phyloP scores from a whole-genome alignment of 1,140 invertebrate species.

The Yoshiicerus persimilis region DNA sequence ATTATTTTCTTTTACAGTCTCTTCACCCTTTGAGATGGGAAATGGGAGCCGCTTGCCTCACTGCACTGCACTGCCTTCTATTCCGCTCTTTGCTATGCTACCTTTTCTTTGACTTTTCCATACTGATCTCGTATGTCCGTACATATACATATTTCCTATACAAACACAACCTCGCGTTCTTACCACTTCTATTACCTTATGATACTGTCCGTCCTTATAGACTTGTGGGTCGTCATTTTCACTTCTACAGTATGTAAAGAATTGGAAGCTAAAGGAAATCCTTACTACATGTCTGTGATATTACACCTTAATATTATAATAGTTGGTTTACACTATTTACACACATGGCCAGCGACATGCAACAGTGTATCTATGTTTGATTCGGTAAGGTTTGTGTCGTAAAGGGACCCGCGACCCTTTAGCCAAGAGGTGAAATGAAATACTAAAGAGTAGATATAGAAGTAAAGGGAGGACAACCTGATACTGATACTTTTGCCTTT shows the following conservation, averaged over 20 bases:
- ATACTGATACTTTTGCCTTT: background rate
- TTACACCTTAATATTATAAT: too few species aligned
- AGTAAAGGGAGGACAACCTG: background rate
- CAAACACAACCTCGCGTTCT: background rate
- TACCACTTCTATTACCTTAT: background rate
- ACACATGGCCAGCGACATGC: background rate
- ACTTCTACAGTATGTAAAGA: too few species aligned
- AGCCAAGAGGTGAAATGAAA: background rate
- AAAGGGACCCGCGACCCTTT: background rate
- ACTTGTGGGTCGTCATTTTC: background rate
- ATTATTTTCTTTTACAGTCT: conserved; percentile 41
- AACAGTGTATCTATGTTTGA: background rate
- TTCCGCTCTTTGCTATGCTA: background rate
- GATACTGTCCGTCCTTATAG: background rate
- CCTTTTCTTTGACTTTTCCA: background rate
- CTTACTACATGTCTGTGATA: too few species aligned
- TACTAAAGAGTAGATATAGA: background rate
- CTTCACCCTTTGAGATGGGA: conserved; percentile 42
- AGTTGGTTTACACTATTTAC: too few species aligned
- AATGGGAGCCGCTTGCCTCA: conserved; percentile 25
- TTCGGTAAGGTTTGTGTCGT: background rate
- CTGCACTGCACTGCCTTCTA: background rate
- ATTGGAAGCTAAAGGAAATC: too few species aligned
- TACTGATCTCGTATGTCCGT: background rate
- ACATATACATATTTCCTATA: background rate